A percentile compares a stretch with the other conserved stretches of the same genome.
These are phyloP conservation scores for Edolisoma coerulescens DNA, from an alignment of 2,113 vertebrate species.

Conservation along the genomic window DNA sequence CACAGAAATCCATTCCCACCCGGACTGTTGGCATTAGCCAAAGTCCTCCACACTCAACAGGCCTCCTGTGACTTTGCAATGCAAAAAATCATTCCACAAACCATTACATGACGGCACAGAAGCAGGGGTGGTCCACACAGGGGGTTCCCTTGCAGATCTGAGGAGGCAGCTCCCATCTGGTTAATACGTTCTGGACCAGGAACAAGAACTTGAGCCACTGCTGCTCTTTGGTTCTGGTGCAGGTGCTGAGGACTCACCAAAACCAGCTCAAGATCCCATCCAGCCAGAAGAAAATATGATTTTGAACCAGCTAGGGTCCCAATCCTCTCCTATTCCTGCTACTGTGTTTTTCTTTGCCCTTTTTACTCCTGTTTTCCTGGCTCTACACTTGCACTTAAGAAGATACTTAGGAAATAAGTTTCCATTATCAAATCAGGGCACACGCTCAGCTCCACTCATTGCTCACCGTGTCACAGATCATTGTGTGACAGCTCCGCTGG, in stretches of 20 bases:
- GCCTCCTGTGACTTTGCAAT: accelerated
- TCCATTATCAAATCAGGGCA: neutral
- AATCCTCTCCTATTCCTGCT: neutral
- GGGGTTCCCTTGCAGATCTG: neutral
- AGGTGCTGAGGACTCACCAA: neutral
- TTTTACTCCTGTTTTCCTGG: neutral
- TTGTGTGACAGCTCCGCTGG: neutral
- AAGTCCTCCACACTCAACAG: neutral
- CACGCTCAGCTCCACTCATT: neutral
- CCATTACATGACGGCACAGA: neutral
- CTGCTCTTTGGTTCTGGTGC: neutral
- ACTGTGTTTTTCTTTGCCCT: neutral
- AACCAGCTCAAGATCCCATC: neutral
- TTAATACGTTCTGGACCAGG: neutral
- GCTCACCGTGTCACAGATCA: neutral
- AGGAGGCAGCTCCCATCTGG: neutral
- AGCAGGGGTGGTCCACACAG: neutral
- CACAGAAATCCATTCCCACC: neutral
- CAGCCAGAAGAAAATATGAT: neutral
- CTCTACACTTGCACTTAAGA: neutral
- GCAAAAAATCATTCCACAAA: neutral
- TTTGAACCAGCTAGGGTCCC: neutral
- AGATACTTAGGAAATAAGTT: neutral
- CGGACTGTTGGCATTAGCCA: neutral
- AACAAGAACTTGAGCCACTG: neutral